phyloP scores from a whole-genome alignment of 2,888 invertebrate species.

The Timema podura region DNA sequence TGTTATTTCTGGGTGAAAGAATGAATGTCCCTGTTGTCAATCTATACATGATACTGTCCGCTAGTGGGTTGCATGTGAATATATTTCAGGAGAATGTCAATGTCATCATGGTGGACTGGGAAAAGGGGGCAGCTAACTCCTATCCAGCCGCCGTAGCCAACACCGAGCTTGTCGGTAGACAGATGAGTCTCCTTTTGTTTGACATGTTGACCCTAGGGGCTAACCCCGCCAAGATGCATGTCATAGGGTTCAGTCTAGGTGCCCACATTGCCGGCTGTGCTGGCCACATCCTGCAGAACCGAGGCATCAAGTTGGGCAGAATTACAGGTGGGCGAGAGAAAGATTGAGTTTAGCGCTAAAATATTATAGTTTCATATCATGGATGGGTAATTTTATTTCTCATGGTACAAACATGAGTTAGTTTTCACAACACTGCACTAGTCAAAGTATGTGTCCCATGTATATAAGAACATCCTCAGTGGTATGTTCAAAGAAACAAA shows the following conservation, averaged over 20 bases:
- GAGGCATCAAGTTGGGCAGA: conserved; percentile 49
- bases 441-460: too few relatives aligned
- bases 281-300: conserved; percentile 50
- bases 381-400: too few relatives aligned
- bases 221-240: conserved; percentile 47
- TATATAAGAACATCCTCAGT: too few relatives aligned
- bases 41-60: too few relatives aligned
- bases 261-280: conserved; percentile 59
- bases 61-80: conserved; percentile 6
- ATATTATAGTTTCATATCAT: too few relatives aligned
- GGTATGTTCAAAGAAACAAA: too few relatives aligned
- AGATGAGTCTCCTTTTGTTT: conserved; percentile 52
- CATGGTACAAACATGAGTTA: too few relatives aligned
- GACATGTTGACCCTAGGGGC: conserved; percentile 49
- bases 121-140: conserved; percentile 52
- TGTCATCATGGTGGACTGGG: conserved; percentile 55
- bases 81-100: conserved; percentile 51
- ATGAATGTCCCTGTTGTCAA: too few relatives aligned
- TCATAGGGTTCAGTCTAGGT: conserved; percentile 58
- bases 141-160: conserved; percentile 56
- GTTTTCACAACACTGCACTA: too few relatives aligned
- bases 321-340: conserved; percentile 48
- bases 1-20: too few relatives aligned
- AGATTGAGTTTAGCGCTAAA: too few relatives aligned
- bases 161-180: conserved; percentile 56